These are phyloP conservation scores for Stomorhina lunata DNA, from an alignment of 2,888 invertebrate species.

Conservation along the genomic window DNA sequence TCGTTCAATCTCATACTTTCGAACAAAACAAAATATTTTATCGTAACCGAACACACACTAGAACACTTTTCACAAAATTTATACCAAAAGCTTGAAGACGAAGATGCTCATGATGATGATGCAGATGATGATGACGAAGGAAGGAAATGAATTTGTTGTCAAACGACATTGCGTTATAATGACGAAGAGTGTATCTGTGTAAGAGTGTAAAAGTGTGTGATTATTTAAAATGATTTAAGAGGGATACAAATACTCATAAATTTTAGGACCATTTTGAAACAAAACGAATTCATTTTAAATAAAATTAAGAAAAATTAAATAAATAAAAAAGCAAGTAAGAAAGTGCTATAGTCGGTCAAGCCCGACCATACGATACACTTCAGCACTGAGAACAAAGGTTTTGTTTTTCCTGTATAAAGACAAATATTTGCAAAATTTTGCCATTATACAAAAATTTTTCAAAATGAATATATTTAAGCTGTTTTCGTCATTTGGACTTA, in stretches of 20 bases:
- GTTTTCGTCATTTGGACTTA: no score
- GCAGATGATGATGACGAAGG: slow-evolving; percentile 12
- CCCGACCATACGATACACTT: no score
- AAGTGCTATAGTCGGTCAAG: no score
- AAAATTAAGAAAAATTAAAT: not conserved
- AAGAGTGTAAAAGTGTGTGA: not conserved
- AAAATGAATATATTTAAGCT: no score
- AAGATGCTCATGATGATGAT: slow-evolving; percentile 9
- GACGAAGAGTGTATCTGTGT: not conserved
- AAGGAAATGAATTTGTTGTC: slow-evolving; percentile 20
- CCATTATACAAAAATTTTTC: no score
- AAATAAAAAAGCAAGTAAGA: not conserved
- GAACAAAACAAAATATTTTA: no score
- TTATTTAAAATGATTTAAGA: slow-evolving; percentile 17
- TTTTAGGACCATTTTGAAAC: slow-evolving; percentile 31
- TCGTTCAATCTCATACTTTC: no score
- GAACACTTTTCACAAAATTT: not conserved
- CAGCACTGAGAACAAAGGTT: no score
- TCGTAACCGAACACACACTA: not conserved
- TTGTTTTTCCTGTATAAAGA: no score
- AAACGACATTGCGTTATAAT: slow-evolving; percentile 27
- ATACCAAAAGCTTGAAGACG: slow-evolving; percentile 14
- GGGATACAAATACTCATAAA: slow-evolving; percentile 46
- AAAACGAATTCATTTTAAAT: slow-evolving; percentile 7
- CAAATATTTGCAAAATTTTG: no score